Percentiles rank a stretch among this genome's conserved stretches.
These are phyloP conservation scores for Pristionchus entomophagus DNA, from an alignment of 2,888 invertebrate species.

Conservation along the genomic window DNA sequence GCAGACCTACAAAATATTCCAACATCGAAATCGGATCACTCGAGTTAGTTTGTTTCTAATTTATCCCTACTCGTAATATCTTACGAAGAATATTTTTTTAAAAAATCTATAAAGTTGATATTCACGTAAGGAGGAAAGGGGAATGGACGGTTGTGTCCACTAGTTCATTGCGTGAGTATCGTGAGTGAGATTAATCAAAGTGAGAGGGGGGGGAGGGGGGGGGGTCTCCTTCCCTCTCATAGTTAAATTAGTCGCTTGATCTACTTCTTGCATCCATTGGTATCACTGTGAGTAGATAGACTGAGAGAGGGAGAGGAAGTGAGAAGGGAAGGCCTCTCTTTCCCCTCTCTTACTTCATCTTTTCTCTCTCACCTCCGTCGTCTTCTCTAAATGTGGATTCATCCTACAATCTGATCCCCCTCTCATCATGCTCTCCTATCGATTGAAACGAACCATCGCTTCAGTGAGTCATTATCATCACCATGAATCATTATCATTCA, in stretches of 20 bases:
- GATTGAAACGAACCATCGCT: conserved; percentile 62
- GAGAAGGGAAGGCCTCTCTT: not conserved
- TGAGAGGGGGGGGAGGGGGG: not conserved
- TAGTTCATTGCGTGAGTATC: not conserved
- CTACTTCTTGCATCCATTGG: not conserved
- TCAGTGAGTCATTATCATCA: conserved; percentile 34
- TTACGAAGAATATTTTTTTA: not conserved
- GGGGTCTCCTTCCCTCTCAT: not conserved
- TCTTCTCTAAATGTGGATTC: conserved; percentile 28
- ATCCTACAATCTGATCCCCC: conserved; percentile 36
- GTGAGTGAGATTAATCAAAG: conserved; percentile 11
- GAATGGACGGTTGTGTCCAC: not conserved
- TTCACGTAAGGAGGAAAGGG: no score
- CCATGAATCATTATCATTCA: no score
- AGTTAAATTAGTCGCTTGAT: not conserved
- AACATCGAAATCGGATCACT: not conserved
- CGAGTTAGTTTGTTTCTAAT: not conserved
- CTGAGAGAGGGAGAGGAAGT: not conserved
- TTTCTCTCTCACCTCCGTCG: conserved; percentile 23
- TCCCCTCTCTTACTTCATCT: not conserved
- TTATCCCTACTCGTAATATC: not conserved
- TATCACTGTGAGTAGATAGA: not conserved
- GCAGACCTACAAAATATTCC: conserved; percentile 31
- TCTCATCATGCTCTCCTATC: conserved; percentile 62
- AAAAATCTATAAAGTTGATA: not conserved